Evolutionary conservation across 2,113 vertebrate species (phyloP).

Genomic region (Forbesichthys agassizii): DNA sequence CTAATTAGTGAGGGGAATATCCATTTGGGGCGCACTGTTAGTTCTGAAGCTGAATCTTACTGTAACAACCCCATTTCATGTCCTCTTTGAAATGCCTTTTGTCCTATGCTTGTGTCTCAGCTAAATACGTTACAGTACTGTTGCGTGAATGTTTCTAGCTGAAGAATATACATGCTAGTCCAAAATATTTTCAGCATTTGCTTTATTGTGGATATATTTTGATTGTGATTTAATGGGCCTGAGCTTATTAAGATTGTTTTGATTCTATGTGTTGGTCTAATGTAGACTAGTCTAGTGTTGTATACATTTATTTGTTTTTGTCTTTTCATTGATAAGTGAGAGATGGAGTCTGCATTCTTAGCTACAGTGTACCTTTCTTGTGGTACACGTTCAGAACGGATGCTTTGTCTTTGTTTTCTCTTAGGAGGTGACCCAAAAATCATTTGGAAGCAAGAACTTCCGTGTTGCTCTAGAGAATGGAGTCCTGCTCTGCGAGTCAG

Average conservation of each 20-base stretch:
- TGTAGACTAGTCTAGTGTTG: too few species aligned
- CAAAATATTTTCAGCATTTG: background rate
- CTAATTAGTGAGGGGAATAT: constrained; percentile 73
- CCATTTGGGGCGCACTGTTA: constrained; percentile 62
- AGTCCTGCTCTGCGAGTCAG: constrained; percentile 93
- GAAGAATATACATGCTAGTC: background rate
- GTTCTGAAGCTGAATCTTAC: constrained; percentile 53
- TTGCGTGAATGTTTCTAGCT: background rate
- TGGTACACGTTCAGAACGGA: background rate
- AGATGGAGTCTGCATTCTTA: background rate
- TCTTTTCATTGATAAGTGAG: background rate
- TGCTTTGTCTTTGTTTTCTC: constrained; percentile 22
- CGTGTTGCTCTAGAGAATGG: constrained; percentile 92
- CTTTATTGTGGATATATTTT: background rate
- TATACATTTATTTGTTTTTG: background rate
- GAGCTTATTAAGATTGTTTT: background rate
- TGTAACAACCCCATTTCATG: constrained; percentile 59
- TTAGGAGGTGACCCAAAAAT: constrained; percentile 88
- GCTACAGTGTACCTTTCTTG: background rate
- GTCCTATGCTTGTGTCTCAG: constrained; percentile 2
- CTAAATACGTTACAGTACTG: background rate
- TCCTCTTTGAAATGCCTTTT: constrained; percentile 54
- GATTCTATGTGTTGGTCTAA: background rate
- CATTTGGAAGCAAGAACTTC: constrained; percentile 85
- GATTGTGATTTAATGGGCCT: background rate